A percentile compares a stretch with the other conserved stretches of the same genome.
Conservation (phyloP, 2,888 invertebrate genomes). For the Eupithecia exiguata region DNA sequence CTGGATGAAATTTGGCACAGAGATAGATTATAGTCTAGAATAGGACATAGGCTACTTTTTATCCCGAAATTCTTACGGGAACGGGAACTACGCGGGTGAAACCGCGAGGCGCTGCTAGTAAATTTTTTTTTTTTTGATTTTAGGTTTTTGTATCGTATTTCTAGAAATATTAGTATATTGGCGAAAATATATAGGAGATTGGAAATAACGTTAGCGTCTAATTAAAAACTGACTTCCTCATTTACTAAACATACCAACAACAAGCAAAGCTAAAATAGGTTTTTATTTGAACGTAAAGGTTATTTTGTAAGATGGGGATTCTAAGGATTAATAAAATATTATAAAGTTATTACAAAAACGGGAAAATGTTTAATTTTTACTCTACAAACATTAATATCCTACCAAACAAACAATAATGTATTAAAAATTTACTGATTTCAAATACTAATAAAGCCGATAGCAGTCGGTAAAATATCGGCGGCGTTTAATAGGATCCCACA, state of each 20-base stretch:
- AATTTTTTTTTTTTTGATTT: too few relatives aligned
- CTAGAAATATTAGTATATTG: background rate
- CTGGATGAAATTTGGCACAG: too few relatives aligned
- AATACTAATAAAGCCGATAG: background rate
- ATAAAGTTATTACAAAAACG: background rate
- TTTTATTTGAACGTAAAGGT: background rate
- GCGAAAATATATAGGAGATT: background rate
- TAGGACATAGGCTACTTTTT: too few relatives aligned
- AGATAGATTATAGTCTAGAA: too few relatives aligned
- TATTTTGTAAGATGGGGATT: background rate
- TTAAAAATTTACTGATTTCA: background rate
- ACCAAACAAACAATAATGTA: background rate
- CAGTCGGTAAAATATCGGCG: background rate
- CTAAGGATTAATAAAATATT: background rate
- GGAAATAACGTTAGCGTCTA: background rate
- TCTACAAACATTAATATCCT: slow-evolving; percentile 5
- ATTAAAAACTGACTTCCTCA: background rate
- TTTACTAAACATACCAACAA: background rate
- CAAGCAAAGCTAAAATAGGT: background rate
- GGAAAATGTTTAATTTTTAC: background rate
- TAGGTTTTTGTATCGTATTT: background rate
- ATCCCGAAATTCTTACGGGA: too few relatives aligned
- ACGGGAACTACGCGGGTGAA: too few relatives aligned
- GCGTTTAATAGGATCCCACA: background rate
- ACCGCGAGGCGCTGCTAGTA: too few relatives aligned